Percentiles rank a stretch among this genome's conserved stretches.
phyloP scores from a whole-genome alignment of 2,888 invertebrate genomes.

The Ditylenchus weischeri region DNA sequence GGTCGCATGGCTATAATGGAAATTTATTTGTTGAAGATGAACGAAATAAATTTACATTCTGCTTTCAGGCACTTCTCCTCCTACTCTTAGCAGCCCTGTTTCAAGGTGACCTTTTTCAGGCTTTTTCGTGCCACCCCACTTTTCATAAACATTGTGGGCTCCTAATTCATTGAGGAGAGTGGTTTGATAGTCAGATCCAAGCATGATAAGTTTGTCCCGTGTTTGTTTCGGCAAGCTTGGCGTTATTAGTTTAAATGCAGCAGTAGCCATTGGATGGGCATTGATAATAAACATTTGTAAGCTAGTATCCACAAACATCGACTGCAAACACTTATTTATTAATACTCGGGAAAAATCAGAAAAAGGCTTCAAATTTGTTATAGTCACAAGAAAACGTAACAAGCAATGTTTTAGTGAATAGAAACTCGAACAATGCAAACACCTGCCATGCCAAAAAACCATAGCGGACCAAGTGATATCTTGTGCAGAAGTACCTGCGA shows the following conservation, averaged over 20 bases:
- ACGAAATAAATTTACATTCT: conserved; percentile 20
- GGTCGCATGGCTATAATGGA: no score
- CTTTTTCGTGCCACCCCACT: conserved; percentile 35
- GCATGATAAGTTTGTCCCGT: conserved; percentile 35
- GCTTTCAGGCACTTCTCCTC: conserved; percentile 36
- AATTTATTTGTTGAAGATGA: no score
- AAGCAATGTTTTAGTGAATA: no score
- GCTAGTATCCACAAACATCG: conserved; percentile 35
- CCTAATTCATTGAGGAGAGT: conserved; percentile 31
- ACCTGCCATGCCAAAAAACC: no score
- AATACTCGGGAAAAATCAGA: no score
- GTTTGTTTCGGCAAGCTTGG: conserved; percentile 37
- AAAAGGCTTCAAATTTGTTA: no score
- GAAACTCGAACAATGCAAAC: no score
- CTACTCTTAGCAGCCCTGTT: conserved; percentile 46
- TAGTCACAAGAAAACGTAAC: no score
- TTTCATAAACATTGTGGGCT: conserved; percentile 32
- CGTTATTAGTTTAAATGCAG: conserved; percentile 36
- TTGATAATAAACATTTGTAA: conserved; percentile 34
- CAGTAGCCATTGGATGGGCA: conserved; percentile 35
- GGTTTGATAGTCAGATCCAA: conserved; percentile 28
- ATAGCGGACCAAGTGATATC: no score
- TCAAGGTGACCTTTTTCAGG: conserved; percentile 26
- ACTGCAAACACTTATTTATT: no score
- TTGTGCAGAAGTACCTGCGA: no score